A percentile compares a stretch with the other conserved stretches of the same genome.
Conservation (phyloP, 2,888 invertebrate genomes). For the Onchidella celtica region DNA sequence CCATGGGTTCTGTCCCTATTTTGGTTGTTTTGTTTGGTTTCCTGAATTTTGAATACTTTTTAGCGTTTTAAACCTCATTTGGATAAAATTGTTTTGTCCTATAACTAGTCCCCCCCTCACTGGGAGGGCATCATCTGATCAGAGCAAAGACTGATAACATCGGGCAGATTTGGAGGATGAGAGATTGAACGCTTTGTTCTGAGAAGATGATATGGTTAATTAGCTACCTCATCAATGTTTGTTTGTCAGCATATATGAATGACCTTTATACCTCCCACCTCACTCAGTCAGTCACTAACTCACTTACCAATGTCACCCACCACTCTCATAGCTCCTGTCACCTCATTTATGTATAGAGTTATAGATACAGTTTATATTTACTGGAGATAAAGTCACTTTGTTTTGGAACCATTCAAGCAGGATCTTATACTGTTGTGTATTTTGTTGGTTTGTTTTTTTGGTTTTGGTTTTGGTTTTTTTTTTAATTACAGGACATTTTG, state of each 20-base stretch:
- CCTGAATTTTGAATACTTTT: too few relatives aligned
- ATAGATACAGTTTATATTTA: constrained; percentile 15
- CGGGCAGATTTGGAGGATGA: background rate
- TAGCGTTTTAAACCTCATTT: too few relatives aligned
- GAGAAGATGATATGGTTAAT: constrained; percentile 1
- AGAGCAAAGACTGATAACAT: background rate
- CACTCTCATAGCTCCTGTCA: constrained; percentile 25
- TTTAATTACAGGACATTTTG: background rate
- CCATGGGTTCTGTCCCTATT: too few relatives aligned
- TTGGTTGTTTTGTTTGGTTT: too few relatives aligned
- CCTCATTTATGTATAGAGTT: constrained; percentile 17
- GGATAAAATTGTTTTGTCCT: too few relatives aligned
- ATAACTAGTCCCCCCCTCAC: background rate
- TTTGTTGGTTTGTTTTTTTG: too few relatives aligned
- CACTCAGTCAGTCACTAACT: too few relatives aligned
- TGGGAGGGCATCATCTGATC: background rate
- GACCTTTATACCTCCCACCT: constrained; percentile 40
- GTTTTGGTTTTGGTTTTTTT: too few relatives aligned
- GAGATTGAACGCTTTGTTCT: background rate
- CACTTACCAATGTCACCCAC: constrained; percentile 24
- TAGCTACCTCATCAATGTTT: constrained; percentile 43
- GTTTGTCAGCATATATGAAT: constrained; percentile 30
- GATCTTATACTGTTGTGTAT: too few relatives aligned
- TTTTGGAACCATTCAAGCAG: background rate
- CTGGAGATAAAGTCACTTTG: background rate